Percentiles rank a stretch among this genome's conserved stretches.
Evolutionary conservation across 64 coral and sea anemone genomes (phyloP).

Genomic region (Anthopleura sola): DNA sequence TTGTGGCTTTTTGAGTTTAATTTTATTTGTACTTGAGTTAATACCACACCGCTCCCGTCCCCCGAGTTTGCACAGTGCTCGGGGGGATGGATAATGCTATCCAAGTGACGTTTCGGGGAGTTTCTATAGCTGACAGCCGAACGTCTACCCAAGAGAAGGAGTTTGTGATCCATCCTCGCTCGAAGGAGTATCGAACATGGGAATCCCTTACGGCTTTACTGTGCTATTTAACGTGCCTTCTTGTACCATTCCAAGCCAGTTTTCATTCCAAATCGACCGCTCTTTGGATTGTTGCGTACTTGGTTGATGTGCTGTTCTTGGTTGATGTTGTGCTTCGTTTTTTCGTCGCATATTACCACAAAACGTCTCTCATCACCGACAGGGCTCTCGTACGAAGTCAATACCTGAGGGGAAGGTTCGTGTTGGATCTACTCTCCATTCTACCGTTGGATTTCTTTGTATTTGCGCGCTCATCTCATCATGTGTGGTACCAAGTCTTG

Average conservation of each 20-base stretch:
- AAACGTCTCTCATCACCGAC: constrained; percentile 72
- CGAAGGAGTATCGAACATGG: constrained; percentile 49
- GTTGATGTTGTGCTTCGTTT: constrained; percentile 62
- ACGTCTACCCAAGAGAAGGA: background rate
- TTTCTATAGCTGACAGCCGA: constrained; percentile 36
- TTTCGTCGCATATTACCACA: constrained; percentile 59
- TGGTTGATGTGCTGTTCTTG: constrained; percentile 61
- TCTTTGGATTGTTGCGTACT: constrained; percentile 54
- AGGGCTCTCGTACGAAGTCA: constrained; percentile 33
- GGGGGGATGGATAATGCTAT: constrained; percentile 32
- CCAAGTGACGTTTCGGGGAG: constrained; percentile 74
- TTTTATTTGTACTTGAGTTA: background rate
- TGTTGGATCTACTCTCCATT: constrained; percentile 47
- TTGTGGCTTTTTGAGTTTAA: background rate
- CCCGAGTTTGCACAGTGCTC: constrained; percentile 3
- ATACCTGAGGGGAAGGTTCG: constrained; percentile 53
- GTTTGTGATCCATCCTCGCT: constrained; percentile 11
- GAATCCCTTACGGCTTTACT: constrained; percentile 38
- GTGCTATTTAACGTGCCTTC: constrained; percentile 49
- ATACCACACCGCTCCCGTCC: background rate
- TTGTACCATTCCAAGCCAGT: constrained; percentile 79
- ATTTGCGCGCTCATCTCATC: constrained; percentile 26
- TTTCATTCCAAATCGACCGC: constrained; percentile 28
- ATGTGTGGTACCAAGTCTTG: constrained; percentile 55
- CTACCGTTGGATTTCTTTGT: constrained; percentile 68